Conservation (phyloP, 2,113 vertebrate species). For the Ciconia stormi region DNA sequence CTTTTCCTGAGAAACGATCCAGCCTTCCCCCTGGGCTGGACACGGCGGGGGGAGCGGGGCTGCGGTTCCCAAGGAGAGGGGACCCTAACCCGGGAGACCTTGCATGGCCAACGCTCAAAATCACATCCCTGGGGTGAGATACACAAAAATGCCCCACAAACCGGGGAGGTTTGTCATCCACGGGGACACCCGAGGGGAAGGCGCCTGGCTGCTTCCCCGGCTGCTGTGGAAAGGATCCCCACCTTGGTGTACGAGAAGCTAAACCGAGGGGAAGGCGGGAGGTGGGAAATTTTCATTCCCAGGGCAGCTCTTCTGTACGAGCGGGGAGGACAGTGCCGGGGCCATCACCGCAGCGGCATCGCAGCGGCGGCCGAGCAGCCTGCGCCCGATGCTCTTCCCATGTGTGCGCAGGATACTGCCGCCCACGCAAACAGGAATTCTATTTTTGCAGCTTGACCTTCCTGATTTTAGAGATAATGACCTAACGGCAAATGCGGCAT, state of each 20-base stretch:
- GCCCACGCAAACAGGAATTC: background rate
- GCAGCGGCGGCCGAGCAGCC: background rate
- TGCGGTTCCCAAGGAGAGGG: background rate
- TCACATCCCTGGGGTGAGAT: background rate
- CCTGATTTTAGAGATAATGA: background rate
- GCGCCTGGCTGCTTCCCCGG: background rate
- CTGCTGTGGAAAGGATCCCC: background rate
- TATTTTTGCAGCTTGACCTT: slow-evolving; percentile 8
- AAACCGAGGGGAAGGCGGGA: background rate
- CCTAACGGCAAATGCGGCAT: background rate
- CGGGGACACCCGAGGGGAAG: accelerated
- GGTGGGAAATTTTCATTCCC: background rate
- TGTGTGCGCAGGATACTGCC: background rate
- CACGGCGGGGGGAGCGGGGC: background rate
- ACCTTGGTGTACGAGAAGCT: accelerated
- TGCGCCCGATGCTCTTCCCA: background rate
- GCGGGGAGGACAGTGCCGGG: background rate
- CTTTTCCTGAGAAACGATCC: background rate
- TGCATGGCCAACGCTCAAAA: accelerated
- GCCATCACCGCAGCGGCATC: background rate
- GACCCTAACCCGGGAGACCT: background rate
- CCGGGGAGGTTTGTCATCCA: background rate
- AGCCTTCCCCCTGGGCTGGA: background rate
- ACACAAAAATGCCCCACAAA: background rate
- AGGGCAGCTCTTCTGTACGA: background rate